These are phyloP conservation scores for Ectropis crepuscularia DNA, from an alignment of 2,888 invertebrate genomes.

Conservation along the genomic window DNA sequence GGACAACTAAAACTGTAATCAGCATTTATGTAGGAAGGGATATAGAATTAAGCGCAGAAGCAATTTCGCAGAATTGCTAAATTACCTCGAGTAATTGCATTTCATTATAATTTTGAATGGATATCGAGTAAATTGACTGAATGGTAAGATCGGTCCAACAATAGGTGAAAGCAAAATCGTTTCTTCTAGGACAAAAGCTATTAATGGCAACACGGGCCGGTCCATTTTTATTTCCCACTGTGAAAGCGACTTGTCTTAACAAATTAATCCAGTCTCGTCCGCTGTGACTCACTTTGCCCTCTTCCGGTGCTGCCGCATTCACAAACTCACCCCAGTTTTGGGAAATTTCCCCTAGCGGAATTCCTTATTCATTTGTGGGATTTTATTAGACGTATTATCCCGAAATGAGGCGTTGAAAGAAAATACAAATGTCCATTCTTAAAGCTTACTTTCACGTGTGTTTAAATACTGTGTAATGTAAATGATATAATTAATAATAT, in stretches of 20 bases:
- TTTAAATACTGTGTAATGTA: too few relatives aligned
- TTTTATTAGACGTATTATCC: conserved; percentile 78
- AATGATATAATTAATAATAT: too few relatives aligned
- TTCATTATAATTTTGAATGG: conserved; percentile 24
- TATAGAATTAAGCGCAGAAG: background rate
- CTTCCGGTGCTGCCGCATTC: conserved; percentile 55
- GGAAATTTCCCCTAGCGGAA: conserved; percentile 64
- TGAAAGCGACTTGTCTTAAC: conserved; percentile 63
- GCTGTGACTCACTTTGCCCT: conserved; percentile 59
- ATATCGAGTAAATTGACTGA: conserved; percentile 43
- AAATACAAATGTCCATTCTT: conserved; percentile 68
- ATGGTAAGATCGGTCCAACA: conserved; percentile 48
- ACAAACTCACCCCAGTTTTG: conserved; percentile 56
- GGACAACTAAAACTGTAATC: too few relatives aligned
- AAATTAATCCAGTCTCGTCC: conserved; percentile 70
- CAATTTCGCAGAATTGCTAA: background rate
- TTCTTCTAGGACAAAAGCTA: conserved; percentile 58
- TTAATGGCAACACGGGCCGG: conserved; percentile 58
- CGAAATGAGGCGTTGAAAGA: conserved; percentile 71
- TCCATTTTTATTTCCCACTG: conserved; percentile 65
- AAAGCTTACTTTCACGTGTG: conserved; percentile 21
- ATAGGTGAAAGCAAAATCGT: conserved; percentile 68
- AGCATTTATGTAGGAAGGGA: too few relatives aligned
- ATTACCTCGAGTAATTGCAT: conserved; percentile 6
- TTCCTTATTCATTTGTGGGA: conserved; percentile 78